phyloP scores from a whole-genome alignment of 2,113 vertebrate genomes.

The Antechinus stuartii region DNA sequence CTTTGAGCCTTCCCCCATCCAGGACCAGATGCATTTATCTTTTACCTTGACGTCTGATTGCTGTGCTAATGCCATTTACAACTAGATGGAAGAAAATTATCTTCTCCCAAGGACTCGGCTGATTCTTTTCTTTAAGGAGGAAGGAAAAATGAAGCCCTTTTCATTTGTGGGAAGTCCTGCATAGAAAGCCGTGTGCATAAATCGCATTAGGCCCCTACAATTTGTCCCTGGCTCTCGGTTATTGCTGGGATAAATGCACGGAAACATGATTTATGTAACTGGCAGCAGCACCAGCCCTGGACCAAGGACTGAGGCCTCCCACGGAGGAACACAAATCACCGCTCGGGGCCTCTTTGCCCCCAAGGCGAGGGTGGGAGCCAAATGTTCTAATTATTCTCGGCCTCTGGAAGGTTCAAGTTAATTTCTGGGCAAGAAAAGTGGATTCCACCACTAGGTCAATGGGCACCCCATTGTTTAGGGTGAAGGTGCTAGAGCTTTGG shows the following conservation, averaged over 20 bases:
- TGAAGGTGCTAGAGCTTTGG: not conserved
- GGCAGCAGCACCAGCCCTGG: slow-evolving; percentile 74
- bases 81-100: slow-evolving; percentile 82
- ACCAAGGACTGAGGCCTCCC: slow-evolving; percentile 78
- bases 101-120: slow-evolving; percentile 74
- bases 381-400: slow-evolving; percentile 68
- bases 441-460: slow-evolving; percentile 59
- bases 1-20: slow-evolving; percentile 70
- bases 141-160: slow-evolving; percentile 79
- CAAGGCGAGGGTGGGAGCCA: slow-evolving; percentile 70
- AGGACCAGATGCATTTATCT: slow-evolving; percentile 77
- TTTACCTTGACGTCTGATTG: slow-evolving; percentile 81
- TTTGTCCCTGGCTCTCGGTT: slow-evolving; percentile 81
- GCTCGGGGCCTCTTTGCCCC: slow-evolving; percentile 57
- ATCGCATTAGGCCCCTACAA: slow-evolving; percentile 76
- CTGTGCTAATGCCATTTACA: slow-evolving; percentile 83
- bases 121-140: slow-evolving; percentile 79
- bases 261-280: slow-evolving; percentile 80
- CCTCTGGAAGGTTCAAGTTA: slow-evolving; percentile 74
- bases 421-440: slow-evolving; percentile 65
- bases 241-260: slow-evolving; percentile 83
- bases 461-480: slow-evolving; percentile 23
- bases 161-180: slow-evolving; percentile 77
- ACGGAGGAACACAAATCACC: slow-evolving; percentile 76
- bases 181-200: slow-evolving; percentile 76